Percentiles rank a stretch among this genome's conserved stretches.
Evolutionary conservation across 2,113 vertebrate species (phyloP).

Genomic region (Engraulis encrasicolus): DNA sequence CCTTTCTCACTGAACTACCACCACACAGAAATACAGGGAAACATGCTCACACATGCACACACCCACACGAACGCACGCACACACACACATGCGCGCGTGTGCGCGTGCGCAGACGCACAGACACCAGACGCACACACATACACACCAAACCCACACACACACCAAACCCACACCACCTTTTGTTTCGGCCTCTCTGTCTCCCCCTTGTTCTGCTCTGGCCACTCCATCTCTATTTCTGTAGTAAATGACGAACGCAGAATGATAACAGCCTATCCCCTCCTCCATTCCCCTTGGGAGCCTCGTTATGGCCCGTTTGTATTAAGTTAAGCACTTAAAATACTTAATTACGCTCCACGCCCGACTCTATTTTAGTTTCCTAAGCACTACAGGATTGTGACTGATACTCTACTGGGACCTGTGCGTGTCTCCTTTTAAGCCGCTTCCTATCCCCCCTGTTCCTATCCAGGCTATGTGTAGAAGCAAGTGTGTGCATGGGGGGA

Average conservation of each 20-base stretch:
- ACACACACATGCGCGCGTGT: too few relatives aligned
- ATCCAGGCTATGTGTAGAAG: background rate
- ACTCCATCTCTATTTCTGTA: conserved; percentile 28
- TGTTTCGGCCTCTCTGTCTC: background rate
- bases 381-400: conserved; percentile 71
- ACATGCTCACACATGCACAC: conserved; percentile 8
- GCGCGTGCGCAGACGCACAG: too few relatives aligned
- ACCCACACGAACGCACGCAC: too few relatives aligned
- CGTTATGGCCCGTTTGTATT: conserved; percentile 73
- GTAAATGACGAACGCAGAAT: conserved; percentile 65
- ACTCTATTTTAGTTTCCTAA: conserved; percentile 74
- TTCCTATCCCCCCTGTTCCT: conserved; percentile 57
- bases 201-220: background rate
- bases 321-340: conserved; percentile 77
- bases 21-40: conserved; percentile 1
- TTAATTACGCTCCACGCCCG: conserved; percentile 72
- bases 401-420: conserved; percentile 67
- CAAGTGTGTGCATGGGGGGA: too few relatives aligned
- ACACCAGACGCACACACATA: conserved; percentile 33
- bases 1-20: background rate
- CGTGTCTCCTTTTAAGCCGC: conserved; percentile 58
- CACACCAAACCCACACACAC: too few relatives aligned
- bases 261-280: background rate
- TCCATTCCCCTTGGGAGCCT: conserved; percentile 63
- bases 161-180: background rate